Evolutionary conservation across 2,797 vertebrate genomes (phyloP).

Genomic region (Gobio occitaniae): DNA sequence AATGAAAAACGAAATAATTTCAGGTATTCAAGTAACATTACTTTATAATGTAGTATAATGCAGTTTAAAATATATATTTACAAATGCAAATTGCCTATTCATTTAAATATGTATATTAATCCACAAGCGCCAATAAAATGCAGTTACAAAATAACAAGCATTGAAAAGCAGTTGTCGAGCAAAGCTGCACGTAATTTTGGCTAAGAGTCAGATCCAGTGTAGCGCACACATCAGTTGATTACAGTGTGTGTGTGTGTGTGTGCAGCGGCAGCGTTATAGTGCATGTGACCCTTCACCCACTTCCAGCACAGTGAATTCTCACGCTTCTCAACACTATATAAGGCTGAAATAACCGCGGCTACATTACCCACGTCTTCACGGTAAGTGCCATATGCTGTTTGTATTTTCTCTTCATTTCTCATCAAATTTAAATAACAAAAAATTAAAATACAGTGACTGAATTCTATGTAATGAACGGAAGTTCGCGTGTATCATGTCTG

Average conservation of each 20-base stretch:
- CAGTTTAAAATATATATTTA: neutral
- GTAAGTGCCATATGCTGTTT: constrained; percentile 5
- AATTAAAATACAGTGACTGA: neutral
- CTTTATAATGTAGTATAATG: neutral
- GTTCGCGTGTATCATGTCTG: neutral
- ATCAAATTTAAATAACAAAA: neutral
- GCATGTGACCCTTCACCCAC: constrained; percentile 60
- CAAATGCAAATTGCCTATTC: neutral
- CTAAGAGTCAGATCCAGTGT: neutral
- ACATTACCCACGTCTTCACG: constrained; percentile 20
- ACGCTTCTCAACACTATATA: constrained; percentile 34
- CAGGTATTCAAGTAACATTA: neutral
- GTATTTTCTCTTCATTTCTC: neutral
- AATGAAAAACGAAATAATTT: neutral
- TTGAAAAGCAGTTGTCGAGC: neutral
- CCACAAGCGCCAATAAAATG: neutral
- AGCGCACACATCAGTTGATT: neutral
- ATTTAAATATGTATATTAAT: neutral
- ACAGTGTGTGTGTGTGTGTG: neutral
- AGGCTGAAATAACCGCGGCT: constrained; percentile 7
- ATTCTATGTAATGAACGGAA: neutral
- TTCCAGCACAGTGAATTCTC: constrained; percentile 42
- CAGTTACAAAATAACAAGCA: neutral
- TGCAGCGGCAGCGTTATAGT: neutral
- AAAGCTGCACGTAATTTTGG: constrained; percentile 22